Percentiles rank a stretch among this genome's conserved stretches.
Conservation (phyloP, 2,797 vertebrate genomes). For the Eospalax fontanierii region DNA sequence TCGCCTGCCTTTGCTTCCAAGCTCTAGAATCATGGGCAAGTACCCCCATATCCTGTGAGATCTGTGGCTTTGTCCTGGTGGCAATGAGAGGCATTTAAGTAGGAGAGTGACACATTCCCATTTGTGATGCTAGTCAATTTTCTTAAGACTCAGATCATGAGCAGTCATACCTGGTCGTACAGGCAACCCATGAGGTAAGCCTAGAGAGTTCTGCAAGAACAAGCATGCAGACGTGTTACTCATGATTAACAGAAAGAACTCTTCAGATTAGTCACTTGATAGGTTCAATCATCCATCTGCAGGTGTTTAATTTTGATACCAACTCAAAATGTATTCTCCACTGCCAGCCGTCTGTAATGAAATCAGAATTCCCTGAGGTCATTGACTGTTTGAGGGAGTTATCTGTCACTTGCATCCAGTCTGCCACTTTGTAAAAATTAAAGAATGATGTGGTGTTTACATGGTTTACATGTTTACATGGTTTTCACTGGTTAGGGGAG, state of each 20-base stretch:
- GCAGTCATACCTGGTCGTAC: background rate
- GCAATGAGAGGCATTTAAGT: constrained; percentile 1
- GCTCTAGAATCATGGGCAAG: background rate
- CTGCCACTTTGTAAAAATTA: constrained; percentile 57
- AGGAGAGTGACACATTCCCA: background rate
- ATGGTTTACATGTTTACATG: too few species aligned
- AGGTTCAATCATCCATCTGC: constrained; percentile 64
- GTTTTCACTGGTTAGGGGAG: background rate
- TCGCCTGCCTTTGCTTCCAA: background rate
- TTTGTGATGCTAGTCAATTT: constrained; percentile 43
- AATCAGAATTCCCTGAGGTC: constrained; percentile 65
- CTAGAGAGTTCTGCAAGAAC: background rate
- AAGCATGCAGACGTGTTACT: background rate
- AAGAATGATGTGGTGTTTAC: constrained; percentile 28
- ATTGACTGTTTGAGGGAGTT: constrained; percentile 61
- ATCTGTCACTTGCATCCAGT: constrained; percentile 40
- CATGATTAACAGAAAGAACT: constrained; percentile 36
- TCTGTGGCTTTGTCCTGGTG: background rate
- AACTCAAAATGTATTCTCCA: constrained; percentile 71
- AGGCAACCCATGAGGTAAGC: background rate
- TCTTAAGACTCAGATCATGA: constrained; percentile 41
- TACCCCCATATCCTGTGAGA: background rate
- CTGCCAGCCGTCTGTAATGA: constrained; percentile 56
- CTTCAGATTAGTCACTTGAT: constrained; percentile 65
- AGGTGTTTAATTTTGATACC: constrained; percentile 77